Evolutionary conservation across 2,888 invertebrate genomes (phyloP), one percentile per base, ranked within the genome.

Genomic region (Griposia aprilina): DNA sequence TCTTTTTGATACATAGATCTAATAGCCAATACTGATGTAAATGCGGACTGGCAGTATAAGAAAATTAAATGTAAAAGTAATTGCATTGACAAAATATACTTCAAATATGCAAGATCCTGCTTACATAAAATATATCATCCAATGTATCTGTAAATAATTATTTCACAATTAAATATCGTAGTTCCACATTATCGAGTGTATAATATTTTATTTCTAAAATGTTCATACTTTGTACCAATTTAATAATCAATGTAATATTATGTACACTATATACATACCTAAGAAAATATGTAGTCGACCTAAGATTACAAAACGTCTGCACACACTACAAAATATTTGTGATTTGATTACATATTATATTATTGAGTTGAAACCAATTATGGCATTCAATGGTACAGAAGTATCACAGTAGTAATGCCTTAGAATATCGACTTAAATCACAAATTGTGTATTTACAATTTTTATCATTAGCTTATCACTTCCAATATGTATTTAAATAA

Each of bases 31-130:
- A 88, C 87, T 82, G 84, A 86, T 86, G 86, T 88, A 95, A 96
- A 96, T 96, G 96, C 96, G 91, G 91, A 93, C 93, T 94, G 96
- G 96, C 94, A 94, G 93, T 93, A 68, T 85, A 88, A 91, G 4
- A 41, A 41, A 41, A 41, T 41, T 87, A 88, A 90, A 86, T 89
- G 89, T 90, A 90, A 88, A 91, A 91, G 90, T 88, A 90, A 93
- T 92, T 92, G 91, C 91, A 91, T 92, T 91, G 86, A 91, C 90
- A 92, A 90, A 91, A 90, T 90, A 86, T 82, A 88, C 88, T 88
- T 88, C 80, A 86, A 89, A 89, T 93, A 93, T 92, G 93, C 94
- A 94, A 95, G 95, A 91, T 90, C 94, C 95, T 89, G 95, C 95
- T 93, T 93, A 93, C 94, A 94, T 88, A 90, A 82, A 75, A 89